Conservation (phyloP, 2,888 invertebrate species). For the Macrosoma leucophasiata region DNA sequence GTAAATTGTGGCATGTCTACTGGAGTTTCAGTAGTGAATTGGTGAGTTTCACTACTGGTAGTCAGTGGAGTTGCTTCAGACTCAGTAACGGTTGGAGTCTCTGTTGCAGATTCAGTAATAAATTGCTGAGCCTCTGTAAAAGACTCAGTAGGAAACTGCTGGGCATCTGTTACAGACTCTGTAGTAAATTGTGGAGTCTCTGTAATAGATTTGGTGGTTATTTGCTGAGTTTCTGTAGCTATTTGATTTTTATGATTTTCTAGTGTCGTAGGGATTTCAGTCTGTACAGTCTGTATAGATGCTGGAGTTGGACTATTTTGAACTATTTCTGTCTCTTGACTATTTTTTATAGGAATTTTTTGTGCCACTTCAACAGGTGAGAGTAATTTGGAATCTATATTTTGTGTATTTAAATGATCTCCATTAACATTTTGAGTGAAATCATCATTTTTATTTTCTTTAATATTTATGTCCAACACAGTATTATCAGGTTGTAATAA, state of each 20-base stretch:
- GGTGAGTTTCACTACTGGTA: too few relatives aligned
- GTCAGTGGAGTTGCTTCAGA: too few relatives aligned
- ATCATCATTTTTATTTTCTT: constrained; percentile 3
- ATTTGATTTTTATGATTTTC: constrained; percentile 2
- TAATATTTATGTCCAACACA: not conserved
- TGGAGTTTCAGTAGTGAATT: not conserved
- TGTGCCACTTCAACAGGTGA: too few relatives aligned
- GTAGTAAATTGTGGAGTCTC: not conserved
- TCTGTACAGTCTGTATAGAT: too few relatives aligned
- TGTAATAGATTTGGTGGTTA: not conserved
- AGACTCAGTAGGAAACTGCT: constrained; percentile 12
- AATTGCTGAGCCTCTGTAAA: constrained; percentile 26
- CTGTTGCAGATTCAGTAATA: constrained; percentile 22
- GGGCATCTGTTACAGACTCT: constrained; percentile 1
- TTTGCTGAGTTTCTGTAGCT: not conserved
- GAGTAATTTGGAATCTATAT: not conserved
- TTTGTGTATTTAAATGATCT: constrained; percentile 1
- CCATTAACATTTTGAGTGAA: constrained; percentile 2
- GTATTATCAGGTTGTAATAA: constrained; percentile 1
- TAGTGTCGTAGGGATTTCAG: not conserved
- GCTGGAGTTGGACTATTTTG: not conserved
- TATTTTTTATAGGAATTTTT: too few relatives aligned
- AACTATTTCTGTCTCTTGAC: too few relatives aligned
- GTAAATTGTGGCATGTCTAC: constrained; percentile 4
- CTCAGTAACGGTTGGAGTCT: too few relatives aligned